Evolutionary conservation across 2,888 invertebrate species (phyloP), one percentile per base, ranked within the genome.

Genomic region (Mycalesis mineus): DNA sequence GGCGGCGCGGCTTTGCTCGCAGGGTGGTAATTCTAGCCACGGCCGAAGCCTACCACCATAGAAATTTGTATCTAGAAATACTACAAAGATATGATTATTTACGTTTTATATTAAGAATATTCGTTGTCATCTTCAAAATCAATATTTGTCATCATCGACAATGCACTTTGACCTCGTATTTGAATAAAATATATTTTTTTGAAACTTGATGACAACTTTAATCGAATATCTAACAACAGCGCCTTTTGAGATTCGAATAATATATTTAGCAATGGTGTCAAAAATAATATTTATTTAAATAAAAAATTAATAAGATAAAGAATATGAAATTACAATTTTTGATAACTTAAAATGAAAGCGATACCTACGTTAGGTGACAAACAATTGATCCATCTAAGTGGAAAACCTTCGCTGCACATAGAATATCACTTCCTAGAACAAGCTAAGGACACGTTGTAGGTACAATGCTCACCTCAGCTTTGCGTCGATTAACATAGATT

Each of bases 61-160:
- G n/a, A n/a, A n/a, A n/a, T n/a, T n/a, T n/a, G 40, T 51, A 51
- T 40, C 14, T 11, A 14, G 8, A 14, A 50, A n/a, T 29, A 22
- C 6, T 28, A 40, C 31, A 33, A 14, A 15, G 11, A n/a, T n/a
- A n/a, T n/a, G n/a, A 22, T 15, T 51, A 51, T 41, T 41, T 40
- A 51, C 31, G 40, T 40, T 40, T 50, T 7, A 29, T 31, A 29
- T 40, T 40, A 29, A 11, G 29, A 29, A 51, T 40, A 29, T 40
- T 45, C 3, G 8, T 15, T 11, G 28, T 14, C 29, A 29, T 15
- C n/a, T 11, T 15, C 31, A 40, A 51, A 51, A 51, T 51, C 40
- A 51, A 51, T 51, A 51, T 51, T 51, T 39, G 50, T 41, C 29
- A 40, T n/a, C 50, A 41, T 11, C 14, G 29, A 28, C 13, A 31